Base-by-base conservation (phyloP, 1,140 invertebrate genomes). In the Drosophila quadrilineata region DNA sequence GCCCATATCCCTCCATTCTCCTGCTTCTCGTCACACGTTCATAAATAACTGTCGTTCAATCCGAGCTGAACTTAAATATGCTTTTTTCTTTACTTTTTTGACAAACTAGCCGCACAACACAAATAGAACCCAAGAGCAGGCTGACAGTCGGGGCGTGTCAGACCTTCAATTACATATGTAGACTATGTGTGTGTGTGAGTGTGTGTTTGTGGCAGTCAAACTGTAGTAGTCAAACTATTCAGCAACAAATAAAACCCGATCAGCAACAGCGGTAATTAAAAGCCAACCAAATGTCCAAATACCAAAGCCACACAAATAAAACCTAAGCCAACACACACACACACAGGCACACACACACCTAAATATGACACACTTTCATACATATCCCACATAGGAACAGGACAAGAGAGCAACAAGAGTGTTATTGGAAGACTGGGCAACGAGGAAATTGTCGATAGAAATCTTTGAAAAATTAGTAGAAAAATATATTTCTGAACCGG, bases 231-330 rank as follows among this genome's bases (percentile, higher is more conserved):
- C n/a, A n/a, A n/a, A n/a, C 19, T 71, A 52, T 28, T 53, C 26
- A n/a, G n/a, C n/a, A 28, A 56, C 77, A 84, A 82, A 84, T 72
- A 82, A 82, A 67, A 71, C 69, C n/a, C 73, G 77, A 84, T 84
- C 70, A 64, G 73, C 43, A 50, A 52, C 63, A 84, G 69, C 65
- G 79, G 85, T 88, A 88, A 88, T 88, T 88, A 88, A 87, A 85
- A 88, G 71, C 79, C 73, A 88, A 75, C 73, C 85, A 76, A 87
- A 82, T 76, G 77, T 65, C 69, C 77, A 77, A 79, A 70, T 75
- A 74, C 56, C 36, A 66, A 66, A 79, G 71, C 75, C 75, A 70
- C 70, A 65, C 53, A 35, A 60, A 62, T 57, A 72, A 60, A 56
- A 54, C 29, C 36, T 62, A 50, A 6, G 6, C 21, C 45, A 35